These are phyloP conservation scores for Lottia gigantea DNA, from an alignment of 2,888 invertebrate species.

Conservation along the genomic window DNA sequence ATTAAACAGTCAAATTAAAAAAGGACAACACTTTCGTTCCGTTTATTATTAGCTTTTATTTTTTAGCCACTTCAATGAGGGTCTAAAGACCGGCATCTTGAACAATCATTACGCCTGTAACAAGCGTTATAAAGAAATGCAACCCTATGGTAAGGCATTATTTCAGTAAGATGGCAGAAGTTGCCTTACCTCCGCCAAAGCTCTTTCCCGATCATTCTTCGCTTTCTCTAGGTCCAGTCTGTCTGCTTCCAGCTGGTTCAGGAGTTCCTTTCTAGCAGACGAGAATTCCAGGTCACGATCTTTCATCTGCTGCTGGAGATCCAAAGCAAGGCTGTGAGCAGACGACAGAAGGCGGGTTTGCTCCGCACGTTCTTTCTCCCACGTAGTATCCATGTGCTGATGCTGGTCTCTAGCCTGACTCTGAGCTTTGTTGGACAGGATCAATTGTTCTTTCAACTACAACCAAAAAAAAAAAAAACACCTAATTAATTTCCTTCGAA, in stretches of 20 bases:
- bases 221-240: conserved; percentile 44
- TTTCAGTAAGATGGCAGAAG: no score
- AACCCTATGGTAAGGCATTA: no score
- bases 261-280: conserved; percentile 74
- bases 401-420: conserved; percentile 45
- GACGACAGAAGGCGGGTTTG: conserved; percentile 55
- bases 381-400: conserved; percentile 50
- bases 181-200: conserved; percentile 42
- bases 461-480: conserved; percentile 5
- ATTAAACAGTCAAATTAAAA: no score
- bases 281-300: conserved; percentile 54
- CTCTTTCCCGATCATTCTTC: conserved; percentile 38
- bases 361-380: conserved; percentile 56
- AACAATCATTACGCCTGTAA: no score
- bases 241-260: conserved; percentile 75
- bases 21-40: no score
- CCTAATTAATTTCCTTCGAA: no score
- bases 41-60: no score
- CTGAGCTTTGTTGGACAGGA: conserved; percentile 39
- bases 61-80: no score
- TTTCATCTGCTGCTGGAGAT: conserved; percentile 58
- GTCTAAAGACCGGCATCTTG: no score
- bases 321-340: conserved; percentile 56
- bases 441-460: conserved; percentile 54
- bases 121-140: no score